phyloP scores from a whole-genome alignment of 2,797 vertebrate species.

The Aselliscus stoliczkanus region DNA sequence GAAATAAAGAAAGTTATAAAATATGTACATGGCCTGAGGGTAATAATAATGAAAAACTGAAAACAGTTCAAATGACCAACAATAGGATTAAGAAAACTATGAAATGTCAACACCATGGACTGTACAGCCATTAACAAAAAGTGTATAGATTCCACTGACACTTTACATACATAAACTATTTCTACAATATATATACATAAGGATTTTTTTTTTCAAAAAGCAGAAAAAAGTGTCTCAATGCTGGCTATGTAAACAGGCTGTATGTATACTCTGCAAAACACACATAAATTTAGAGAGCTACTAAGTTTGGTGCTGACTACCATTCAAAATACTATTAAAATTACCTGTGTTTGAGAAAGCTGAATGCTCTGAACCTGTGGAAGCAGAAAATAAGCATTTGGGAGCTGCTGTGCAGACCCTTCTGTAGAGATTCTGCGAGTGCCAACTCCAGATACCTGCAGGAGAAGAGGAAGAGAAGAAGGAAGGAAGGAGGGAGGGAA shows the following conservation, averaged over 20 bases:
- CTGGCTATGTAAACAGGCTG: background rate
- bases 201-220: background rate
- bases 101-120: no score
- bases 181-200: background rate
- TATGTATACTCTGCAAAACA: background rate
- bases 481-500: accelerated
- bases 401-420: conserved; percentile 84
- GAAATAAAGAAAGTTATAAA: background rate
- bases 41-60: background rate
- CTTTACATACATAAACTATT: background rate
- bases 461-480: accelerated
- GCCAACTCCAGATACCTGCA: conserved; percentile 93
- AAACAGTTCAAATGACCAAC: background rate
- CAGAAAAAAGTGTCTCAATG: background rate
- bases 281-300: background rate
- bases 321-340: background rate
- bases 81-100: background rate
- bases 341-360: conserved; percentile 93
- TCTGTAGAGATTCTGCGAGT: conserved; percentile 81
- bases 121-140: background rate
- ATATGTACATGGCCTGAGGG: background rate
- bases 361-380: conserved; percentile 94
- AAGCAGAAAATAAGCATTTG: conserved; percentile 86
- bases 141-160: background rate
- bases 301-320: background rate